Evolutionary conservation across 1,140 invertebrate species (phyloP).

Genomic region (Physella acuta): DNA sequence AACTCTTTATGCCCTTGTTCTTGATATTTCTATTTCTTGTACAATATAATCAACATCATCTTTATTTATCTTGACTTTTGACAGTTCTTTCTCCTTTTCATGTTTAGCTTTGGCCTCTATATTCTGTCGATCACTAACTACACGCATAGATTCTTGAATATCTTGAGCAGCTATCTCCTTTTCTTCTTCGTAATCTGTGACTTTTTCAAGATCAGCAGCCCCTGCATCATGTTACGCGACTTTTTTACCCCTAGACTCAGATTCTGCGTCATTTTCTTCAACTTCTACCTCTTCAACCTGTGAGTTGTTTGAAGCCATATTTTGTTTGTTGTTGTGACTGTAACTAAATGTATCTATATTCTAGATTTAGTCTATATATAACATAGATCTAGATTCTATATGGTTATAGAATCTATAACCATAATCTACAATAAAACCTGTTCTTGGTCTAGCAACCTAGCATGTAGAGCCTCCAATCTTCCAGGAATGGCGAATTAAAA

Average conservation of each 20-base stretch:
- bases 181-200: conserved; percentile 60
- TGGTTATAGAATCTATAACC: no score
- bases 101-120: conserved; percentile 86
- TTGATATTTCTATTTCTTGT: neutral
- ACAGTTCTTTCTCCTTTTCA: conserved; percentile 86
- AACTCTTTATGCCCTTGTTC: neutral
- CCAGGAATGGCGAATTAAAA: no score
- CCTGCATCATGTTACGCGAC: conserved; percentile 56
- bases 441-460: no score
- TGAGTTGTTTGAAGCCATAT: no score
- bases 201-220: conserved; percentile 59
- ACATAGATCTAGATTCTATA: no score
- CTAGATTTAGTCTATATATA: no score
- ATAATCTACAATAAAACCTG: no score
- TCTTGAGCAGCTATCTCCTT: conserved; percentile 55
- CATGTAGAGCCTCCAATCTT: no score
- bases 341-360: no score
- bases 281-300: conserved; percentile 10
- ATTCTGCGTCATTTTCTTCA: conserved; percentile 22
- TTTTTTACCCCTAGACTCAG: conserved; percentile 49
- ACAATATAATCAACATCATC: neutral
- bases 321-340: no score
- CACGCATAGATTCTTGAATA: conserved; percentile 72
- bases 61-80: conserved; percentile 44
- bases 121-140: conserved; percentile 83